Evolutionary conservation across 2,888 invertebrate genomes (phyloP).

Genomic region (Lepidocyrtoides sp.): DNA sequence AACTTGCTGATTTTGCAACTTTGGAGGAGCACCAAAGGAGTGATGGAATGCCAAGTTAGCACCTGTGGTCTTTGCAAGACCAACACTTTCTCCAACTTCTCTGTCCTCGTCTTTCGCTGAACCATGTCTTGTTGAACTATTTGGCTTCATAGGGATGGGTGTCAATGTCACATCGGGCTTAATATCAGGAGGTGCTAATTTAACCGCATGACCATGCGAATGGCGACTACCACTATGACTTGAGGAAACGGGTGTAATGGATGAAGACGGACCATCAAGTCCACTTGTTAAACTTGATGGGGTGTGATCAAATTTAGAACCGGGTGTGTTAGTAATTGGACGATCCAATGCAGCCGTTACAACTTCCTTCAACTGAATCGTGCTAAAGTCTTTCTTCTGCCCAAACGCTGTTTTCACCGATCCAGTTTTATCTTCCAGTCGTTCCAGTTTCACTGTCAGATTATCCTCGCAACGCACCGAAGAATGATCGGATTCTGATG

Average conservation of each 20-base stretch:
- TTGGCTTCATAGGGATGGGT: slow-evolving; percentile 82
- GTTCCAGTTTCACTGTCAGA: slow-evolving; percentile 74
- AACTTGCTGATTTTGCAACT: slow-evolving; percentile 77
- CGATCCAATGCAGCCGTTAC: slow-evolving; percentile 83
- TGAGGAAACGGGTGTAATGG: slow-evolving; percentile 23
- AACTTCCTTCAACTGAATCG: slow-evolving; percentile 83
- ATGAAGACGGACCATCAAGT: slow-evolving; percentile 61
- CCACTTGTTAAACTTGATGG: slow-evolving; percentile 74
- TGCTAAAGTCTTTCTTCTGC: slow-evolving; percentile 80
- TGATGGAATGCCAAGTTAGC: slow-evolving; percentile 64
- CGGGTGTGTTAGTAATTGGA: slow-evolving; percentile 78
- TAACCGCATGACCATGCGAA: slow-evolving; percentile 70
- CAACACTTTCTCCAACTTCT: slow-evolving; percentile 63
- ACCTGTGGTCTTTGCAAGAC: slow-evolving; percentile 79
- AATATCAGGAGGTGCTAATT: slow-evolving; percentile 84
- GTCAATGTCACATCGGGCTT: slow-evolving; percentile 85
- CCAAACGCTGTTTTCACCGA: slow-evolving; percentile 52
- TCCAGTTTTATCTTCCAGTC: slow-evolving; percentile 74
- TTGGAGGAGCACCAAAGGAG: slow-evolving; percentile 79
- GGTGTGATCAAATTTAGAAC: slow-evolving; percentile 80
- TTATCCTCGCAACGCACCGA: slow-evolving; percentile 63
- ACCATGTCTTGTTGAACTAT: slow-evolving; percentile 57
- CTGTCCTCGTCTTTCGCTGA: slow-evolving; percentile 76
- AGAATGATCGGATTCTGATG: slow-evolving; percentile 35
- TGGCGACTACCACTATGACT: slow-evolving; percentile 62